phyloP scores from a whole-genome alignment of 2,113 vertebrate species.

The Trichomycterus rosablanca region DNA sequence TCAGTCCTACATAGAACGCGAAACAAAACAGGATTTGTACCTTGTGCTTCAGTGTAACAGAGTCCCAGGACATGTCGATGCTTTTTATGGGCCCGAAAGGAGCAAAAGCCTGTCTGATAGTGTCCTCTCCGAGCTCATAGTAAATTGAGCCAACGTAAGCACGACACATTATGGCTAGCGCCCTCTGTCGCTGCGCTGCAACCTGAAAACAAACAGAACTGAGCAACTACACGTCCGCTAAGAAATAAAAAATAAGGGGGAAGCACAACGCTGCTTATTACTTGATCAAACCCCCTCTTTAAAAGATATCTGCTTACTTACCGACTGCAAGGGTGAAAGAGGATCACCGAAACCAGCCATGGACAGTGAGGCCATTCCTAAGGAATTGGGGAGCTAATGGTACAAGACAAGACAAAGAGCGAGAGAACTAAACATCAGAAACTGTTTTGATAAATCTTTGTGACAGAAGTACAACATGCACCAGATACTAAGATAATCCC shows the following conservation, averaged over 20 bases:
- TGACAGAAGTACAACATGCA: too few relatives aligned
- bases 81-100: constrained; percentile 98
- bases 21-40: constrained; percentile 50
- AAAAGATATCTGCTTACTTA: constrained; percentile 61
- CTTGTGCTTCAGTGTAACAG: constrained; percentile 98
- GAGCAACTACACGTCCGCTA: constrained; percentile 39
- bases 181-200: constrained; percentile 96
- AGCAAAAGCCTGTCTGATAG: constrained; percentile 95
- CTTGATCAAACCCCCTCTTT: background rate
- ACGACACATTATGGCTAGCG: constrained; percentile 97
- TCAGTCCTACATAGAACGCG: background rate
- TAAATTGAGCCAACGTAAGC: constrained; percentile 98
- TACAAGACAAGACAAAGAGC: background rate
- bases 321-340: constrained; percentile 94
- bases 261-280: background rate
- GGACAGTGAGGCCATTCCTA: constrained; percentile 94
- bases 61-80: constrained; percentile 99
- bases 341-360: constrained; percentile 88
- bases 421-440: background rate
- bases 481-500: too few relatives aligned
- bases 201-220: constrained; percentile 70
- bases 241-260: constrained; percentile 48
- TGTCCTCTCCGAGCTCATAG: constrained; percentile 96
- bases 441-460: too few relatives aligned
- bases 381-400: constrained; percentile 85